Percentiles rank a stretch among this genome's conserved stretches.
phyloP scores from a whole-genome alignment of 2,888 invertebrate species.

The Zelleria hepariella region DNA sequence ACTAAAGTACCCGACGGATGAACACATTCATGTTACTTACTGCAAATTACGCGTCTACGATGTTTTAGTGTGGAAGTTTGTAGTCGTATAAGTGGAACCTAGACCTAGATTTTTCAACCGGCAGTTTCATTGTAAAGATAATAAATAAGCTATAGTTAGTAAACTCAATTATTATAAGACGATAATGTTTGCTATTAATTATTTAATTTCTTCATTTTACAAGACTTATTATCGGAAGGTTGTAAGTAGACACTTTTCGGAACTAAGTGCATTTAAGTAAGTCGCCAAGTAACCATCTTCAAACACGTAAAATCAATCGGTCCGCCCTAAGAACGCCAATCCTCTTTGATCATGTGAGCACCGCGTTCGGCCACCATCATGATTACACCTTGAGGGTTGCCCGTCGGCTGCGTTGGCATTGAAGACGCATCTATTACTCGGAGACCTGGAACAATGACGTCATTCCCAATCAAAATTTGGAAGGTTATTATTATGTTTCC shows the following conservation, averaged over 20 bases:
- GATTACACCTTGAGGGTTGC: conserved; percentile 68
- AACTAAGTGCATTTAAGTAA: too few relatives aligned
- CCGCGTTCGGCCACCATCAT: conserved; percentile 72
- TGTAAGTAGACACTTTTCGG: too few relatives aligned
- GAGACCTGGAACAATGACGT: conserved; percentile 25
- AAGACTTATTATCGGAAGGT: too few relatives aligned
- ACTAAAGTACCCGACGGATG: too few relatives aligned
- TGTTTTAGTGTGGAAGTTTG: neutral
- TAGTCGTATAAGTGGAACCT: neutral
- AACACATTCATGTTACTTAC: too few relatives aligned
- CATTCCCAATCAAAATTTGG: conserved; percentile 8
- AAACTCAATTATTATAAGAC: too few relatives aligned
- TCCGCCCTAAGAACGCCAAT: conserved; percentile 27
- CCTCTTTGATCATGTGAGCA: conserved; percentile 48
- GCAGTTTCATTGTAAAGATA: neutral
- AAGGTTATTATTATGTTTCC: too few relatives aligned
- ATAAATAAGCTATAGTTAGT: too few relatives aligned
- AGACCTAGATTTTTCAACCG: neutral
- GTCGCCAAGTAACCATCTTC: too few relatives aligned
- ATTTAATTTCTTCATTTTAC: too few relatives aligned
- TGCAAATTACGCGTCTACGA: neutral
- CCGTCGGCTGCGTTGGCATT: conserved; percentile 56
- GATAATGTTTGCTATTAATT: too few relatives aligned
- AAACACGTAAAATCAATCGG: too few relatives aligned
- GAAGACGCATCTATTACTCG: conserved; percentile 71